Evolutionary conservation across 2,113 vertebrate species (phyloP).

Genomic region (Alethe castanea): DNA sequence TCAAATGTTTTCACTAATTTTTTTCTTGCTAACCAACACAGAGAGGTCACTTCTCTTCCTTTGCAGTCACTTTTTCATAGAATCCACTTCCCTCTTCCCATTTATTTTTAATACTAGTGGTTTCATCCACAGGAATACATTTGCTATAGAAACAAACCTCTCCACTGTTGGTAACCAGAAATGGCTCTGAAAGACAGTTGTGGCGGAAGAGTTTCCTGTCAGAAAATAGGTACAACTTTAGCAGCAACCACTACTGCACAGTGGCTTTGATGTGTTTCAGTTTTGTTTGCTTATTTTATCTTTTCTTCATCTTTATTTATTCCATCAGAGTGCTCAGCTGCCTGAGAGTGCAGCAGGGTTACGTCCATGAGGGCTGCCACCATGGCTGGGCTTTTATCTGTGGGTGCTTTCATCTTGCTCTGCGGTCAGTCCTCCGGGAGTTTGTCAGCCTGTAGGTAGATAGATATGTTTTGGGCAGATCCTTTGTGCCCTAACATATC

Average conservation of each 20-base stretch:
- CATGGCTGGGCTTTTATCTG: not conserved
- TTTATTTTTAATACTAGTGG: slow-evolving; percentile 19
- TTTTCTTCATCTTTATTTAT: slow-evolving; percentile 3
- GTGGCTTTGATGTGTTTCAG: not conserved
- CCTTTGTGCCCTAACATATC: not conserved
- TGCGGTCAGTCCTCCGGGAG: accelerated
- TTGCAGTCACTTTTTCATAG: not conserved
- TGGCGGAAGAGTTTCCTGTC: slow-evolving; percentile 30
- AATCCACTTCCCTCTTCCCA: slow-evolving; percentile 2
- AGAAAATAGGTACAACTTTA: slow-evolving; percentile 12
- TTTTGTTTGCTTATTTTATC: not conserved
- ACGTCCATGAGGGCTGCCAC: not conserved
- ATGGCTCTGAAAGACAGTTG: not conserved
- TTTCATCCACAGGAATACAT: not conserved
- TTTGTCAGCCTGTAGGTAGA: not conserved
- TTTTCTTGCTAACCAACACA: not conserved
- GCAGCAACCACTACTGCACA: not conserved
- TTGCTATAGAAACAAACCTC: slow-evolving; percentile 20
- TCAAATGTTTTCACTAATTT: not conserved
- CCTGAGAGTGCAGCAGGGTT: not conserved
- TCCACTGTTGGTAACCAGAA: not conserved
- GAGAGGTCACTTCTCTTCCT: slow-evolving; percentile 25
- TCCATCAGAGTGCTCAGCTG: not conserved
- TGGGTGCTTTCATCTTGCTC: not conserved
- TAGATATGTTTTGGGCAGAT: not conserved